phyloP scores from a whole-genome alignment of 1,140 invertebrate genomes.

The Gryon sp. region DNA sequence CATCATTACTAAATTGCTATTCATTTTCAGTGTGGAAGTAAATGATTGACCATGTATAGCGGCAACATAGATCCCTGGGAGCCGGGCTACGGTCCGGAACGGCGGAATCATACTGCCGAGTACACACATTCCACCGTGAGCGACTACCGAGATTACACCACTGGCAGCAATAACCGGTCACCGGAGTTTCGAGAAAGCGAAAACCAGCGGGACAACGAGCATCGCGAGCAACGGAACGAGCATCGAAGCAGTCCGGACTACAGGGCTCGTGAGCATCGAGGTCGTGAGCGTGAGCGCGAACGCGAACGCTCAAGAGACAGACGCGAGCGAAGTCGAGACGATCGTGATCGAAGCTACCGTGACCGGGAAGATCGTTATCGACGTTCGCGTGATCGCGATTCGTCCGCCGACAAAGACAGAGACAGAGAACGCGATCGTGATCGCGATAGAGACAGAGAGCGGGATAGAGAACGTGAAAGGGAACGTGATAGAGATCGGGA shows the following conservation, averaged over 20 bases:
- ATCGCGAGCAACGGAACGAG: constrained; percentile 73
- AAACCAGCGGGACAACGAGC: constrained; percentile 64
- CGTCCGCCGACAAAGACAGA: constrained; percentile 45
- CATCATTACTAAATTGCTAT: no score
- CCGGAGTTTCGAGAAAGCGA: constrained; percentile 71
- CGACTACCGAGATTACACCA: constrained; percentile 72
- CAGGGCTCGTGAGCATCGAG: constrained; percentile 68
- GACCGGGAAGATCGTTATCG: constrained; percentile 75
- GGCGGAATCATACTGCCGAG: constrained; percentile 63
- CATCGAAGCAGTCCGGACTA: constrained; percentile 74
- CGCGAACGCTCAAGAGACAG: constrained; percentile 73
- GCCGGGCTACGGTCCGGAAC: constrained; percentile 74
- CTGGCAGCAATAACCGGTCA: constrained; percentile 69
- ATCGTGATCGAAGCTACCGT: constrained; percentile 73
- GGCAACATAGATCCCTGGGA: constrained; percentile 77
- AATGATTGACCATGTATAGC: constrained; percentile 69
- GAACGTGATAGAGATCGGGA: constrained; percentile 69
- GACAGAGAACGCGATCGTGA: constrained; percentile 70
- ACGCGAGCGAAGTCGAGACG: constrained; percentile 74
- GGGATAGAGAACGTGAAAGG: constrained; percentile 72
- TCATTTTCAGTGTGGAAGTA: constrained; percentile 19
- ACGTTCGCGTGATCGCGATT: constrained; percentile 69
- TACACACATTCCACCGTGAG: constrained; percentile 60
- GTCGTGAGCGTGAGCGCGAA: constrained; percentile 74
- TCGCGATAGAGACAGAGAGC: constrained; percentile 71